These are phyloP conservation scores for Adoxophyes honmai DNA, from an alignment of 1,140 invertebrate species.

Conservation along the genomic window DNA sequence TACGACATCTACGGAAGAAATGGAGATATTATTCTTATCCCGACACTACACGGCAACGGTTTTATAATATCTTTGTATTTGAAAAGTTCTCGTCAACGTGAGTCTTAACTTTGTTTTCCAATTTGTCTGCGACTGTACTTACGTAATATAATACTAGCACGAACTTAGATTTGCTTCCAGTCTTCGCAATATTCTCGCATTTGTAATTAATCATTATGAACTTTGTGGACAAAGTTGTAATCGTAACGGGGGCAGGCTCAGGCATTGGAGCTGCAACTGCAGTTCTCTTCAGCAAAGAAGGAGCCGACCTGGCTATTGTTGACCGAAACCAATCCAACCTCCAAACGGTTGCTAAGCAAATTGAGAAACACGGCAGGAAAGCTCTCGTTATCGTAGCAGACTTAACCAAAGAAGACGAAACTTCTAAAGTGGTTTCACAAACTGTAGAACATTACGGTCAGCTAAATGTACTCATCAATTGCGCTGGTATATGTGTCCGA, in stretches of 20 bases:
- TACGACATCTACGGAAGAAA: too few relatives aligned
- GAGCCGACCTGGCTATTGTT: conserved; percentile 82
- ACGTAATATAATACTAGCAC: too few relatives aligned
- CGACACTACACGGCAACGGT: too few relatives aligned
- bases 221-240: conserved; percentile 78
- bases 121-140: too few relatives aligned
- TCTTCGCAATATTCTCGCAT: too few relatives aligned
- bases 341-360: conserved; percentile 77
- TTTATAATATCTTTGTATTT: too few relatives aligned
- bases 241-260: conserved; percentile 88
- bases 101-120: too few relatives aligned
- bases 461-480: conserved; percentile 83
- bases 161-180: too few relatives aligned
- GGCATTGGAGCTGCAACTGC: conserved; percentile 90
- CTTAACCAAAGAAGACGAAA: conserved; percentile 80
- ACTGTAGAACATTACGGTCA: conserved; percentile 79
- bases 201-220: too few relatives aligned
- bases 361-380: conserved; percentile 65
- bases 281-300: conserved; percentile 83
- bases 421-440: conserved; percentile 77
- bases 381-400: conserved; percentile 79
- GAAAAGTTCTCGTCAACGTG: too few relatives aligned
- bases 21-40: too few relatives aligned
- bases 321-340: conserved; percentile 82
- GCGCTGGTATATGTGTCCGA: conserved; percentile 82